Base-by-base conservation (phyloP, 1,140 invertebrate genomes). In the Bombus balteatus region DNA sequence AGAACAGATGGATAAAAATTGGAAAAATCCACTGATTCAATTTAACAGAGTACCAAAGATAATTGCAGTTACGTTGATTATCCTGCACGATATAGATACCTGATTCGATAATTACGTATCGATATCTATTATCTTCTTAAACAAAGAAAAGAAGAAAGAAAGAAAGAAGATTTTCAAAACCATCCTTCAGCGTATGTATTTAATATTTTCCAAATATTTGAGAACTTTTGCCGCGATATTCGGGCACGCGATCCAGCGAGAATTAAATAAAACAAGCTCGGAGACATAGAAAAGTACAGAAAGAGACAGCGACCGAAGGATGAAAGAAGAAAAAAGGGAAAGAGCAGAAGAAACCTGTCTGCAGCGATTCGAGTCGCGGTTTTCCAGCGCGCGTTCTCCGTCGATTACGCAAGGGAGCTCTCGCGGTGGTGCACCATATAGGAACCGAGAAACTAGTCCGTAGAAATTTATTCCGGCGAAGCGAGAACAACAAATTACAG, bases 401-500 rank as follows among this genome's bases (percentile, higher is more conserved):
- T 37, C 71, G 84, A 74, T 85, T 85, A 79, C 84, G 79, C 59
- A 85, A 85, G 43, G 22, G 84, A 74, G 84, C 65, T 73, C 82
- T 59, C 80, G 72, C 86, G 74, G 71, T 65, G 70, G 59, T 85
- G 62, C 43, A 18, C 86, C 86, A 59, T 84, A 80, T 71, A 79
- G 77, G 86, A 85, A 81, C 32, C 78, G 81, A 90, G 88, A 90
- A 90, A 91, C 90, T 91, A 88, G 90, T 91, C 87, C 81, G 74
- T 78, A 83, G 89, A 94, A 94, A 95, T 95, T 92, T 93, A 94
- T 94, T 93, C 93, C 86, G 89, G 76, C 82, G 90, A 93, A 92
- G 93, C 93, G 93, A 93, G 93, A 94, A 93, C 94, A 94, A 95
- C 94, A 94, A 95, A 95, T 94, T 94, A 94, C 93, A 83, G 86